Evolutionary conservation across 2,113 vertebrate genomes (phyloP).

Genomic region (Erythrolamprus reginae): DNA sequence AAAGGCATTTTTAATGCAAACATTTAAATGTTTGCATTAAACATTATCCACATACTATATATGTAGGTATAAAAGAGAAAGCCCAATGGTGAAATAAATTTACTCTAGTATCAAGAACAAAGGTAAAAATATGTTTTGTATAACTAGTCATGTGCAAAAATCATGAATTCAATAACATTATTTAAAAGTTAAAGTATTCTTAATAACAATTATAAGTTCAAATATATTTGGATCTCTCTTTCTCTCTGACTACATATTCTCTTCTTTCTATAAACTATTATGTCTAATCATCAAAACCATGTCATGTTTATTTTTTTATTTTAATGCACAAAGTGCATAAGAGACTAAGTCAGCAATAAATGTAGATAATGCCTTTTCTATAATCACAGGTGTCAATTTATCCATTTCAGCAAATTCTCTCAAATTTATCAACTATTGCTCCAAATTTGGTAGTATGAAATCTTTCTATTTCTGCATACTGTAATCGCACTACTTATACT

Average conservation of each 20-base stretch:
- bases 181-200: too few species aligned
- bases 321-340: too few species aligned
- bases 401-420: too few species aligned
- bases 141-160: not conserved
- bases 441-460: not conserved
- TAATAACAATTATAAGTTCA: not conserved
- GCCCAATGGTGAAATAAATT: not conserved
- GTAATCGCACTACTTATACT: not conserved
- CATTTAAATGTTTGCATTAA: too few species aligned
- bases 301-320: too few species aligned
- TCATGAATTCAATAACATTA: not conserved
- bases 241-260: not conserved
- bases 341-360: too few species aligned
- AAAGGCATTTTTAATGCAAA: not conserved
- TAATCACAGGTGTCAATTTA: too few species aligned
- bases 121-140: not conserved
- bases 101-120: not conserved
- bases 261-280: not conserved
- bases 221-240: not conserved
- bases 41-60: not conserved
- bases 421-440: too few species aligned
- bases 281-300: not conserved
- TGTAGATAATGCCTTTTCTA: too few species aligned
- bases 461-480: not conserved
- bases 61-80: not conserved